Conservation (phyloP, 1,140 invertebrate genomes). For the Drosophila subobscura region DNA sequence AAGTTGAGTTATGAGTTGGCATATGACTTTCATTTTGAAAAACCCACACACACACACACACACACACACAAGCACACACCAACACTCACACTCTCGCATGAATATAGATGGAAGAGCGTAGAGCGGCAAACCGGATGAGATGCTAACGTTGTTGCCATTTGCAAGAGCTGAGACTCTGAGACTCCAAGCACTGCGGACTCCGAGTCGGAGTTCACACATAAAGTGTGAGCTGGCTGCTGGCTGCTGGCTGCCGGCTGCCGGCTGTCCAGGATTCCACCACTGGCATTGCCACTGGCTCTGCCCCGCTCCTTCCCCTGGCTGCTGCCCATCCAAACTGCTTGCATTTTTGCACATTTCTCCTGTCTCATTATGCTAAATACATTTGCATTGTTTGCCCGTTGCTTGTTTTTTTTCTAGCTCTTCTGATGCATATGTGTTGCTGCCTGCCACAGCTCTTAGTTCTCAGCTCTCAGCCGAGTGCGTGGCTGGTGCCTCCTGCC, state of each 20-base stretch:
- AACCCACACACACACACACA: conserved; percentile 40
- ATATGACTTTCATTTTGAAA: conserved; percentile 81
- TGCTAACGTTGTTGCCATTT: conserved; percentile 66
- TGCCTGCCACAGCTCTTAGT: conserved; percentile 5
- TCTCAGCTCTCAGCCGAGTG: conserved; percentile 23
- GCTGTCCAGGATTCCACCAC: conserved; percentile 28
- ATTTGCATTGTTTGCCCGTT: conserved; percentile 80
- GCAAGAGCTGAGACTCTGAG: conserved; percentile 31
- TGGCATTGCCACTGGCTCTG: not conserved
- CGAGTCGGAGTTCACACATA: conserved; percentile 56
- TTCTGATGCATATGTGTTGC: conserved; percentile 79
- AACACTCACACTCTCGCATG: conserved; percentile 9
- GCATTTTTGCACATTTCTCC: conserved; percentile 82
- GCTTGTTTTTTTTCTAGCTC: conserved; percentile 70
- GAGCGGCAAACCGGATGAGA: conserved; percentile 44
- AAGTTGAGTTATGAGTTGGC: conserved; percentile 79
- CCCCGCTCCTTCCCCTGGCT: not conserved
- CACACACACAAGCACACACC: conserved; percentile 11
- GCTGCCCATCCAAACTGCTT: conserved; percentile 68
- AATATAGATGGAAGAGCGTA: conserved; percentile 30
- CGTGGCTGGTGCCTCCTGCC: conserved; percentile 13
- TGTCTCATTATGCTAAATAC: conserved; percentile 82
- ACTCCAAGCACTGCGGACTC: too few species aligned
- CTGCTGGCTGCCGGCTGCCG: conserved; percentile 46
- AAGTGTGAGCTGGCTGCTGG: conserved; percentile 61